Evolutionary conservation across 2,888 invertebrate genomes (phyloP).

Genomic region (Andrena bicolor): DNA sequence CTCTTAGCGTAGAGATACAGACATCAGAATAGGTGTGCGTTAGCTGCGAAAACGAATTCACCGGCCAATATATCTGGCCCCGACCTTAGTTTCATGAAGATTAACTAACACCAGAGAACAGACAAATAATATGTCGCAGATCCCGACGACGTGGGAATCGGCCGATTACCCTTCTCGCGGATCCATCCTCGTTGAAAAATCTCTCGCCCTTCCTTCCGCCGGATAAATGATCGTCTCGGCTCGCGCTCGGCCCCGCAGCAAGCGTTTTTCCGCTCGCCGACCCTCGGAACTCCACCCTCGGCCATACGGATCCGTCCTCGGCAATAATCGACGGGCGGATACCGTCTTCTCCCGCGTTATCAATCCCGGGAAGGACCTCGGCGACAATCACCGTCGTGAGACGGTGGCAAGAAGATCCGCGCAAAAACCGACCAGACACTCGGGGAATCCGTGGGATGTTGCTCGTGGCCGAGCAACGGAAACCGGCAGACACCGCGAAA

Average conservation of each 20-base stretch:
- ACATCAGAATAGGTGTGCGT: no score
- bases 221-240: slow-evolving; percentile 65
- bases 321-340: slow-evolving; percentile 67
- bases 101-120: no score
- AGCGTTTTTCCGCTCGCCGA: slow-evolving; percentile 54
- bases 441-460: slow-evolving; percentile 30
- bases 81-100: no score
- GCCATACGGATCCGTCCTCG: slow-evolving; percentile 49
- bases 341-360: slow-evolving; percentile 59
- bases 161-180: slow-evolving; percentile 49
- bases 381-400: slow-evolving; percentile 51
- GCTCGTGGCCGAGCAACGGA: slow-evolving; percentile 43
- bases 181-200: slow-evolving; percentile 21
- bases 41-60: no score
- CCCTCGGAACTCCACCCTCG: slow-evolving; percentile 12
- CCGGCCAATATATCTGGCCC: no score
- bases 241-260: slow-evolving; percentile 44
- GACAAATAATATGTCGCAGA: background rate
- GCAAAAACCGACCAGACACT: slow-evolving; percentile 59
- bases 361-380: slow-evolving; percentile 56
- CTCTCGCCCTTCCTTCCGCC: slow-evolving; percentile 2
- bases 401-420: slow-evolving; percentile 55
- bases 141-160: slow-evolving; percentile 24
- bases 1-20: no score
- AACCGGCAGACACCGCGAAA: slow-evolving; percentile 52